Evolutionary conservation across 2,888 invertebrate species (phyloP), one percentile per base, ranked within the genome.

Genomic region (Ectropis crepuscularia): DNA sequence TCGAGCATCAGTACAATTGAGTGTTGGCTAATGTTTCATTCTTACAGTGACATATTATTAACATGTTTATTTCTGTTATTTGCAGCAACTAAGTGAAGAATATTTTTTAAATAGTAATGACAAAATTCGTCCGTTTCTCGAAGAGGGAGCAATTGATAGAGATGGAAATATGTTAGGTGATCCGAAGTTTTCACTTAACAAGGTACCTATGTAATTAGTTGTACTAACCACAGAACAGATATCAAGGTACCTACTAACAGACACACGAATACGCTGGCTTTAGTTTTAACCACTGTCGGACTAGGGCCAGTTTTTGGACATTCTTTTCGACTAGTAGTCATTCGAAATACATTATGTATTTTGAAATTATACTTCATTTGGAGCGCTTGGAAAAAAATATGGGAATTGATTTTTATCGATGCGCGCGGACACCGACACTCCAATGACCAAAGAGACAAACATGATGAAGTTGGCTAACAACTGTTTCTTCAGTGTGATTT

Each of bases 31-130:
- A 51, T 51, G 39, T n/a, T 12, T 49, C n/a, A 37, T 6, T n/a
- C 8, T n/a, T 6, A 47, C 16, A 28, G 41, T 41, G 7, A 41
- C 7, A 41, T 41, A 37, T 39, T 41, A 38, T 47, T 43, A 37
- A 37, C 51, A 48, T 42, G n/a, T 46, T 59, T 65, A 65, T 65
- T 67, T 65, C 11, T 48, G 36, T 84, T 83, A 47, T 87, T 88
- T 82, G 6, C 83, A 92, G 92, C 87, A 87, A 68, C 58, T 81
- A 54, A 94, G 94, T 77, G 96, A 97, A 73, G 90, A 89, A 8
- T 99, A 99, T 86, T 99, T 99, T 82, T 78, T 99, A 70, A 96
- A 97, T 54, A 99, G 99, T 77, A 97, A 96, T 36, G 97, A 99
- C 81, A 99, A 98, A 87, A 96, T 99, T 47, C 94, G 97, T 53